These are phyloP conservation scores for Drosophila neutralis DNA, from an alignment of 2,888 invertebrate genomes.

Conservation along the genomic window DNA sequence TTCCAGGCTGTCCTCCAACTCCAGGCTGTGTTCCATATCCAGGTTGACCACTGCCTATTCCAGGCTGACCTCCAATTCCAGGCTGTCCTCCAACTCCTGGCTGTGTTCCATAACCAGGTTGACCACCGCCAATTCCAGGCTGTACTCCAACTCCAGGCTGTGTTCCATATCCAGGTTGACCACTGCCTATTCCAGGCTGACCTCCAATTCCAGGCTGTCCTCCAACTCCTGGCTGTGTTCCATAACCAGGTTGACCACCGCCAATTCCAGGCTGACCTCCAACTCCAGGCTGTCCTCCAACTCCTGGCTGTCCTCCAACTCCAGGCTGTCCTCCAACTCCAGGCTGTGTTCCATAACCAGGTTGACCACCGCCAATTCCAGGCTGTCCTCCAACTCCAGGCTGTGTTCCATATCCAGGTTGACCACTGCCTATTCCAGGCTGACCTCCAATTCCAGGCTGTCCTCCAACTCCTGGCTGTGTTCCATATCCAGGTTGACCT, in stretches of 20 bases:
- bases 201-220: too few relatives aligned
- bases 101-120: background rate
- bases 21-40: conserved; percentile 3
- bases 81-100: background rate
- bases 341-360: background rate
- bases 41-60: background rate
- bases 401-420: too few relatives aligned
- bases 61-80: conserved; percentile 3
- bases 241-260: conserved; percentile 10
- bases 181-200: conserved; percentile 12
- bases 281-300: conserved; percentile 12
- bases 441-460: too few relatives aligned
- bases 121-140: conserved; percentile 10
- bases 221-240: conserved; percentile 11
- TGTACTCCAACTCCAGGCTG: conserved; percentile 11
- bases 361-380: conserved; percentile 12
- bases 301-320: conserved; percentile 27
- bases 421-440: too few relatives aligned
- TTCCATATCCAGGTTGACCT: conserved; percentile 6
- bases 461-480: too few relatives aligned
- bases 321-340: background rate
- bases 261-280: background rate
- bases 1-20: conserved; percentile 15
- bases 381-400: conserved; percentile 3
- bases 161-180: conserved; percentile 10